Percentiles rank a stretch among this genome's conserved stretches.
These are phyloP conservation scores for Bergia puertoricense DNA, from an alignment of 92 coral and sea anemone genomes.

Conservation along the genomic window DNA sequence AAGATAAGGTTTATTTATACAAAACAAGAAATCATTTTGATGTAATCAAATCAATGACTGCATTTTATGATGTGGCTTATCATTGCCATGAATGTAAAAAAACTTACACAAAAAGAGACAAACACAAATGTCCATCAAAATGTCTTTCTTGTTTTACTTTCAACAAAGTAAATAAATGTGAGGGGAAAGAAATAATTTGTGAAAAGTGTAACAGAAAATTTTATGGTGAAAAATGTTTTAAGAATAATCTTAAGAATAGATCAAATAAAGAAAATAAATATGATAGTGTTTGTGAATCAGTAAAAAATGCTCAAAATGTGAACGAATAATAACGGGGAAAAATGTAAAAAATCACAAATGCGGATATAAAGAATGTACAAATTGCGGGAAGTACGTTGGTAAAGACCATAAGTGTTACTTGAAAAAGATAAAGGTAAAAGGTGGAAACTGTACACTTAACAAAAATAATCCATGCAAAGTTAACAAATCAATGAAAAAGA, in stretches of 20 bases:
- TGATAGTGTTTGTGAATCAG: not conserved
- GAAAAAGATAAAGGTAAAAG: not conserved
- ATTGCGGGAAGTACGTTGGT: not conserved
- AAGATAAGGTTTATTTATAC: not conserved
- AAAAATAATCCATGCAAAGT: not conserved
- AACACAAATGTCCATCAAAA: constrained; percentile 25
- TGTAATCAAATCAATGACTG: constrained; percentile 34
- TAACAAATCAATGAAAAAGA: not conserved
- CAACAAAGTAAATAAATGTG: not conserved
- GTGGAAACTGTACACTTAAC: not conserved
- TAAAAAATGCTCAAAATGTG: constrained; percentile 17
- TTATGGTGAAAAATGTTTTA: constrained; percentile 4
- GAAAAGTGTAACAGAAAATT: constrained; percentile 4
- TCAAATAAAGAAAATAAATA: not conserved
- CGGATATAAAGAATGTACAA: constrained; percentile 5
- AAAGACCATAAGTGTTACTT: constrained; percentile 6
- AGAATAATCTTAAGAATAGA: constrained; percentile 23
- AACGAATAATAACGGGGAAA: not conserved
- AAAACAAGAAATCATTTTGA: constrained; percentile 38
- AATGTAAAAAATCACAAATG: not conserved
- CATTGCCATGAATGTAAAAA: constrained; percentile 44
- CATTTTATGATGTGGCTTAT: constrained; percentile 5
- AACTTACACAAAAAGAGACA: constrained; percentile 27
- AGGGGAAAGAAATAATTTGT: constrained; percentile 5
- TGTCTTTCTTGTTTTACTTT: constrained; percentile 17